Evolutionary conservation across 1,140 invertebrate species (phyloP), one percentile per base, ranked within the genome.

Genomic region (Hycleus cichorii): DNA sequence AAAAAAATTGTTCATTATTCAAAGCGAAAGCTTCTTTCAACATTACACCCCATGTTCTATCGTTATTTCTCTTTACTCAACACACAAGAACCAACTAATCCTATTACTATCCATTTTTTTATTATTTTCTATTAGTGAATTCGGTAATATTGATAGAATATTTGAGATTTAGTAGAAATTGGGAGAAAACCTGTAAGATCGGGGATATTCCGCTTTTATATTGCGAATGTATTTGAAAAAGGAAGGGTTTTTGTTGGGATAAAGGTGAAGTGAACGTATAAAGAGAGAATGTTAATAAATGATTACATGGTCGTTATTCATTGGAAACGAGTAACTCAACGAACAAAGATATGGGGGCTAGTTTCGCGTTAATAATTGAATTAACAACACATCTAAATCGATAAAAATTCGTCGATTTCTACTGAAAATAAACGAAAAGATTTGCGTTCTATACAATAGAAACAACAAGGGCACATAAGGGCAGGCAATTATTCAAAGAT

Each of bases 261-360:
- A 32, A 32, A 32, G 32, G 32, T 32, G 32, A 32, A 12, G 25
- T 24, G 42, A n/a, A 32, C 10, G 25, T 12, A 38, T 25, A 46
- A 53, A 53, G 48, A 58, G 48, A 39, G 44, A 58, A 44, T 50
- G 57, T 58, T 58, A 58, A 58, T 58, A 50, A 58, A 45, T 58
- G 57, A 58, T 58, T 58, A 58, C 57, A 58, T 47, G 57, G 57
- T 58, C 57, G 57, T 58, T 58, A 58, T 58, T 58, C 57, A 58
- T 51, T 51, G 57, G 39, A 43, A 58, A 47, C 40, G 50, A 58
- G 42, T 51, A 46, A 51, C 48, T 47, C 57, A 43, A 27, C 51
- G 46, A 50, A 49, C 49, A 49, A 58, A 58, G 48, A 58, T 45
- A 45, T 32, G 51, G 27, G 51, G 24, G 51, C 12, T 12, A 12